phyloP scores from a whole-genome alignment of 2,797 vertebrate species.

The Syngnathus acus region DNA sequence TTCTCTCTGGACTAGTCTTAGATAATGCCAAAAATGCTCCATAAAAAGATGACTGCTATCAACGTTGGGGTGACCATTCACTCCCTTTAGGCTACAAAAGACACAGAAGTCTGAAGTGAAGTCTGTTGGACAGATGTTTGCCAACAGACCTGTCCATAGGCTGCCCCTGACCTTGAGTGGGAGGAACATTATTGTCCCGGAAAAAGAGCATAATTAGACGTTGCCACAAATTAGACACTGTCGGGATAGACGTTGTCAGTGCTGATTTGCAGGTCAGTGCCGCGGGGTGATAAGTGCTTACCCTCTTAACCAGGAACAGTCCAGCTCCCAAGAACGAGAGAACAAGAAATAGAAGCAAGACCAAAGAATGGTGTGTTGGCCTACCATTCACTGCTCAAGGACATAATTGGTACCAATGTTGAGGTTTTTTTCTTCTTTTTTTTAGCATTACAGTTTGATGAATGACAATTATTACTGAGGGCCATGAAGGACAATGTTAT shows the following conservation, averaged over 20 bases:
- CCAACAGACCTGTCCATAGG: constrained; percentile 69
- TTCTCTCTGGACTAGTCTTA: constrained; percentile 37
- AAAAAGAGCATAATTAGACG: constrained; percentile 76
- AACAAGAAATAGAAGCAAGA: constrained; percentile 61
- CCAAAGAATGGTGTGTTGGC: constrained; percentile 29
- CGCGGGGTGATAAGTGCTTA: constrained; percentile 41
- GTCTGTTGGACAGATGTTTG: constrained; percentile 90
- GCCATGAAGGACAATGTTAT: neutral
- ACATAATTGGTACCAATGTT: constrained; percentile 13
- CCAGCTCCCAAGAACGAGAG: constrained; percentile 26
- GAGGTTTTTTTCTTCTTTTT: constrained; percentile 14
- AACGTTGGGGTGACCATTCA: constrained; percentile 51
- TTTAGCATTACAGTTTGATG: neutral
- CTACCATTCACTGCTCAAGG: constrained; percentile 15
- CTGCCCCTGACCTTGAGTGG: constrained; percentile 75
- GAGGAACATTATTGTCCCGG: constrained; percentile 80
- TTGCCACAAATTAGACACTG: constrained; percentile 73
- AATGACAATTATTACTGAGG: constrained; percentile 1
- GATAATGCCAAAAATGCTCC: constrained; percentile 45
- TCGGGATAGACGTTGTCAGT: constrained; percentile 60
- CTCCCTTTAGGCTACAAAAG: constrained; percentile 61
- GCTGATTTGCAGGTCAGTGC: constrained; percentile 66
- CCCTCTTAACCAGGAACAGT: constrained; percentile 26
- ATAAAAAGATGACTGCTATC: constrained; percentile 11
- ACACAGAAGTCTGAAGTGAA: constrained; percentile 67